Conservation (phyloP, 35 echinoderm and acorn worm genomes). For the Lytechinus variegatus region DNA sequence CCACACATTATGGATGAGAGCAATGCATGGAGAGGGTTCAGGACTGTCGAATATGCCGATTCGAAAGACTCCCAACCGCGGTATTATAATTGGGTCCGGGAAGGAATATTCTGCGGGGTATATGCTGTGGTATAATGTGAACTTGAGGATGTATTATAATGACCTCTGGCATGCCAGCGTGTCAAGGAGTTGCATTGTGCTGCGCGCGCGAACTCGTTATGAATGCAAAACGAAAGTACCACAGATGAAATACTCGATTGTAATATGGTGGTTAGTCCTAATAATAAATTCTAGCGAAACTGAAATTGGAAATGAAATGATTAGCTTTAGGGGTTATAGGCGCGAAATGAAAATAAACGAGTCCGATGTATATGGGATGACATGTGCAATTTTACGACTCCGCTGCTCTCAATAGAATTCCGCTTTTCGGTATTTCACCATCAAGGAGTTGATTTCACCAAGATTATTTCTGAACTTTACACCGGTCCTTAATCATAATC, state of each 20-base stretch:
- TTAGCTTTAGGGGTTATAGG: background rate
- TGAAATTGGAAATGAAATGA: background rate
- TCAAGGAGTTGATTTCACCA: too few relatives aligned
- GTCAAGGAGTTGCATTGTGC: background rate
- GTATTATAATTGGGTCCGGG: background rate
- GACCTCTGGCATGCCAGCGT: background rate
- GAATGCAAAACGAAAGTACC: conserved; percentile 18
- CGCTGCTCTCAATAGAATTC: background rate
- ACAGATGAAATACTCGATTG: background rate
- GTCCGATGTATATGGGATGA: background rate
- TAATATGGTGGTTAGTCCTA: background rate
- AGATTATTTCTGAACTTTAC: background rate
- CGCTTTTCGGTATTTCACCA: background rate
- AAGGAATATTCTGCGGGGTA: background rate
- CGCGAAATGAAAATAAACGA: background rate
- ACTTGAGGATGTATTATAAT: background rate
- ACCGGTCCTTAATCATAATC: background rate
- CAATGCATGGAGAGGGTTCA: background rate
- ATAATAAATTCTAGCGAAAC: conserved; percentile 20
- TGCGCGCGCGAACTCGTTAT: background rate
- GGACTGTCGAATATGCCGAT: background rate
- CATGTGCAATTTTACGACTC: background rate
- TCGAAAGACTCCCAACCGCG: background rate
- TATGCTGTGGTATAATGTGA: background rate
- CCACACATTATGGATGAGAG: background rate